phyloP scores from a whole-genome alignment of 2,888 invertebrate genomes.

The Gisinianus flammeolus region DNA sequence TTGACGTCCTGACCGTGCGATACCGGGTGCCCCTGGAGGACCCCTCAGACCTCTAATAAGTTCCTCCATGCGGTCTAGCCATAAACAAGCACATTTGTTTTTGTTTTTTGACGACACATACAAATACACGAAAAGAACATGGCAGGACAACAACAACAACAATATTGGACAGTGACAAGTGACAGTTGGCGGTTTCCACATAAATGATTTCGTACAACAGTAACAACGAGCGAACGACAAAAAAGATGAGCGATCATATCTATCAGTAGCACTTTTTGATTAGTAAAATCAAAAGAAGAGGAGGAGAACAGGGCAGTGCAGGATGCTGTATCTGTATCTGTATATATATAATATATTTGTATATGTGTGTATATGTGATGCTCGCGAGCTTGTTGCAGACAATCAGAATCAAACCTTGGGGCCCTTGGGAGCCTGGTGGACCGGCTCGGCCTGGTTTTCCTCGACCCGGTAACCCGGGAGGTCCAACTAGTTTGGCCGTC shows the following conservation, averaged over 20 bases:
- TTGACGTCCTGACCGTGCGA: conserved; percentile 65
- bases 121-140: neutral
- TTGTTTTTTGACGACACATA: neutral
- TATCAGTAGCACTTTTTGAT: too few relatives aligned
- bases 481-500: conserved; percentile 68
- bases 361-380: too few relatives aligned
- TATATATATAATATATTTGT: too few relatives aligned
- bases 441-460: conserved; percentile 74
- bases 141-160: conserved; percentile 15
- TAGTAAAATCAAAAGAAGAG: too few relatives aligned
- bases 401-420: conserved; percentile 68
- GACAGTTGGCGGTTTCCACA: neutral
- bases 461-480: conserved; percentile 72
- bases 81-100: neutral
- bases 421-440: conserved; percentile 72
- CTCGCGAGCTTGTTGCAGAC: too few relatives aligned
- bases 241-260: neutral
- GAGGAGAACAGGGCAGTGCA: conserved; percentile 17
- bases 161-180: neutral
- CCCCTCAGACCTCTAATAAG: conserved; percentile 70
- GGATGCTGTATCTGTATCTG: too few relatives aligned
- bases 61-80: conserved; percentile 67
- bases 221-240: too few relatives aligned
- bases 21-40: conserved; percentile 72
- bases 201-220: too few relatives aligned